Evolutionary conservation across 2,113 vertebrate species (phyloP).

Genomic region (Zootoca vivipara): DNA sequence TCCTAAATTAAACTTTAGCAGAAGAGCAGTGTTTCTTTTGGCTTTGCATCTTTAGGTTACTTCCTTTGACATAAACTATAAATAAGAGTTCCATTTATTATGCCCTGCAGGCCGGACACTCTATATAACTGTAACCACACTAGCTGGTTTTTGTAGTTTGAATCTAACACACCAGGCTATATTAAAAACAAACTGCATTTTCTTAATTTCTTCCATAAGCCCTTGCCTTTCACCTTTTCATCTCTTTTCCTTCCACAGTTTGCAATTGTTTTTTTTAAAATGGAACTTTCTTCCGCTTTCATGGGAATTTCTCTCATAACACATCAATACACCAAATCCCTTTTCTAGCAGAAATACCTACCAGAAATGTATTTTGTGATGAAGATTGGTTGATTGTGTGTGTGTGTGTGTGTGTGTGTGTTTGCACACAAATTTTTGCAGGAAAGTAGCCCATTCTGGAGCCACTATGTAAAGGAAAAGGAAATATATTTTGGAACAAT

Average conservation of each 20-base stretch:
- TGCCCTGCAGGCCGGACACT: neutral
- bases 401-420: neutral
- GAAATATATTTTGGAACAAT: neutral
- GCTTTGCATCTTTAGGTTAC: fast-evolving
- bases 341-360: neutral
- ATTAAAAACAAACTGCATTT: neutral
- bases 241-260: neutral
- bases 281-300: neutral
- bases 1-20: neutral
- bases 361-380: neutral
- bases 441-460: neutral
- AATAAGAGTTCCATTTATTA: neutral
- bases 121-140: neutral
- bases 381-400: neutral
- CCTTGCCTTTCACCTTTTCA: neutral
- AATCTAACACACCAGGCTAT: neutral
- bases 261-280: neutral
- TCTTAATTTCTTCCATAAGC: neutral
- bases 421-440: neutral
- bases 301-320: neutral
- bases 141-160: neutral
- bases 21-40: neutral
- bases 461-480: neutral
- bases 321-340: neutral
- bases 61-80: neutral